Percentiles rank a stretch among this genome's conserved stretches.
Conservation (phyloP, 2,113 vertebrate genomes). For the Colossoma macropomum region DNA sequence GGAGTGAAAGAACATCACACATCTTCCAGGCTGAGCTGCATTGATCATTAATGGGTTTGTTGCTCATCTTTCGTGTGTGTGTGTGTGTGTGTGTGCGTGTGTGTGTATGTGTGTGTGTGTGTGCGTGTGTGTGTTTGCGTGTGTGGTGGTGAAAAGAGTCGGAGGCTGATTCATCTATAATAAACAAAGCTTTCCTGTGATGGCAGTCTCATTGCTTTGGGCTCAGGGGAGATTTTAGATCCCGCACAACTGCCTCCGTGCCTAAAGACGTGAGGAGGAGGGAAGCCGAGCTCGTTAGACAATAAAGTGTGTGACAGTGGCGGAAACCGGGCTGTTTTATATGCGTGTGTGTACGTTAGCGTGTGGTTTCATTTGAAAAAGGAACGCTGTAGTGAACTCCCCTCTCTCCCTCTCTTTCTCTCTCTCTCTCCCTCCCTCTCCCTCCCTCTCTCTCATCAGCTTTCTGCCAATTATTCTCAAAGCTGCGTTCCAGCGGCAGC, state of each 20-base stretch:
- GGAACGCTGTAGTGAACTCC: not conserved
- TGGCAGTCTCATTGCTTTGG: constrained; percentile 27
- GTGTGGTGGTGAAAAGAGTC: constrained; percentile 29
- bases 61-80: constrained; percentile 6
- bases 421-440: not conserved
- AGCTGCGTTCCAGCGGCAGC: constrained; percentile 36
- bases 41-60: constrained; percentile 24
- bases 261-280: constrained; percentile 17
- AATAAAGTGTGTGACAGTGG: constrained; percentile 49
- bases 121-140: not conserved
- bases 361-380: not conserved
- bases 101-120: no score
- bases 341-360: not conserved
- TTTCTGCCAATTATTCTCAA: constrained; percentile 55
- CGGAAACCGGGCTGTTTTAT: not conserved
- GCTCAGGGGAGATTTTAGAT: constrained; percentile 43
- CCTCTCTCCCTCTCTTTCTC: not conserved
- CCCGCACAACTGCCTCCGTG: constrained; percentile 27
- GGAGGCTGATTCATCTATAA: constrained; percentile 27
- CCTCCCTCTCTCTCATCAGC: constrained; percentile 32
- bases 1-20: constrained; percentile 33
- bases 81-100: no score
- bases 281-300: constrained; percentile 32
- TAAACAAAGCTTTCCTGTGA: constrained; percentile 35
- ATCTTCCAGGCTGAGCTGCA: not conserved